phyloP scores from a whole-genome alignment of 2,113 vertebrate species.

The Micronisus gabar region DNA sequence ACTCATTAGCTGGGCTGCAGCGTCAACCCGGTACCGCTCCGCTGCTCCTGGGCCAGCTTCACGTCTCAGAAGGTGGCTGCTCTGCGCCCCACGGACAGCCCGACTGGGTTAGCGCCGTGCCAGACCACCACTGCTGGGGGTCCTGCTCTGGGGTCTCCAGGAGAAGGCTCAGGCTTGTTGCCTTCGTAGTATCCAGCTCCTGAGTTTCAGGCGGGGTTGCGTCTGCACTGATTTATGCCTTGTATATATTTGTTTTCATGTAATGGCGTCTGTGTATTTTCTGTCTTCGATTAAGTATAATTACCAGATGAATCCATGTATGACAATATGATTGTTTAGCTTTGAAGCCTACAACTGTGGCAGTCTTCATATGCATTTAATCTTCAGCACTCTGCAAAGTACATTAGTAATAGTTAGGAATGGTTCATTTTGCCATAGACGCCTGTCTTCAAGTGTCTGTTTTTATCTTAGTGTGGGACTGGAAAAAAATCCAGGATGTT shows the following conservation, averaged over 20 bases:
- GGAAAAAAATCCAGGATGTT: not conserved
- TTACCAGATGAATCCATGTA: slow-evolving; percentile 3
- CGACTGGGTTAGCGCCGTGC: fast-evolving
- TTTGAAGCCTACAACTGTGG: not conserved
- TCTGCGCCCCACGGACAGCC: not conserved
- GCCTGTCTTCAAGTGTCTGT: not conserved
- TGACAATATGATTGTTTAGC: not conserved
- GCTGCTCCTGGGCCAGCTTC: not conserved
- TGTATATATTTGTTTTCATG: not conserved
- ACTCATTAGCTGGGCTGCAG: not conserved
- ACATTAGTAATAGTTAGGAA: not conserved
- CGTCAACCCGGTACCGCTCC: not conserved
- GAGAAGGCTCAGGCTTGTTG: not conserved
- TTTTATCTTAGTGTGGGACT: not conserved
- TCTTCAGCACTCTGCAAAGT: not conserved
- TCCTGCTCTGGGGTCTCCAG: not conserved
- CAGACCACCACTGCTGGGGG: not conserved
- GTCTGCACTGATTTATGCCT: not conserved
- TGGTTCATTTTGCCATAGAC: not conserved
- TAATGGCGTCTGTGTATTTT: not conserved
- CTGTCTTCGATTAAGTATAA: not conserved
- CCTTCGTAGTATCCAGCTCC: not conserved
- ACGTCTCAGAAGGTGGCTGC: not conserved
- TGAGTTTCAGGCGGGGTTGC: not conserved
- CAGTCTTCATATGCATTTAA: not conserved